A percentile compares a stretch with the other conserved stretches of the same genome.
phyloP scores from a whole-genome alignment of 2,113 vertebrate genomes.

The Passer montanus region DNA sequence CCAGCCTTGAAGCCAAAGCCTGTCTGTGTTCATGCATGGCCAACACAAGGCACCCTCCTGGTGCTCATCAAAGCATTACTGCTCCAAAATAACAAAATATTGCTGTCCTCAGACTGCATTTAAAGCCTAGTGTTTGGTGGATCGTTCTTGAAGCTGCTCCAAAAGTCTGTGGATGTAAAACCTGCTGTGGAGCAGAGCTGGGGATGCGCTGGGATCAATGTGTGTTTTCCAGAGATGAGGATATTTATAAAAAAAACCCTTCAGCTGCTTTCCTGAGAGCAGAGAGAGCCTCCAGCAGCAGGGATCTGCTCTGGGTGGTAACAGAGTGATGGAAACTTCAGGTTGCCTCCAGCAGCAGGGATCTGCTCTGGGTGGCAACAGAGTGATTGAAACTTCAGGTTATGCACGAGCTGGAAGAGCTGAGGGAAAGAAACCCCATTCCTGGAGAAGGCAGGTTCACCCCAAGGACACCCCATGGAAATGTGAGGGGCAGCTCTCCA shows the following conservation, averaged over 20 bases:
- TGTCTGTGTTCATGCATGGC: background rate
- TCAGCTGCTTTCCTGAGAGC: background rate
- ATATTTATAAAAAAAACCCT: background rate
- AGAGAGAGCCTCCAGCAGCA: background rate
- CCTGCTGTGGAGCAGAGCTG: fast-evolving
- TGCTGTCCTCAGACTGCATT: background rate
- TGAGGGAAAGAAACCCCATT: background rate
- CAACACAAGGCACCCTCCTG: background rate
- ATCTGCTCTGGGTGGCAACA: background rate
- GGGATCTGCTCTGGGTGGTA: background rate
- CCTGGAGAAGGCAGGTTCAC: background rate
- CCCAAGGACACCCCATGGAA: background rate
- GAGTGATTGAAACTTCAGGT: background rate
- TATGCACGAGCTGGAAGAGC: background rate
- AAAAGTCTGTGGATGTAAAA: background rate
- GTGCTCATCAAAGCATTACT: background rate
- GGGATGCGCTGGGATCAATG: fast-evolving
- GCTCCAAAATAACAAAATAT: background rate
- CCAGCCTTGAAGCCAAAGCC: background rate
- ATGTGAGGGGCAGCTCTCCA: background rate
- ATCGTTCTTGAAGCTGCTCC: background rate
- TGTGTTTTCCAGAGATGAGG: background rate
- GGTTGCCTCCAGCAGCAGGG: too few relatives aligned
- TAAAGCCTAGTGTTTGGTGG: background rate
- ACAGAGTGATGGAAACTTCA: background rate